A percentile compares a stretch with the other conserved stretches of the same genome.
These are phyloP conservation scores for Tethya wilhelma DNA, from an alignment of 37 sponge, comb jelly and placozoan genomes.

Conservation along the genomic window DNA sequence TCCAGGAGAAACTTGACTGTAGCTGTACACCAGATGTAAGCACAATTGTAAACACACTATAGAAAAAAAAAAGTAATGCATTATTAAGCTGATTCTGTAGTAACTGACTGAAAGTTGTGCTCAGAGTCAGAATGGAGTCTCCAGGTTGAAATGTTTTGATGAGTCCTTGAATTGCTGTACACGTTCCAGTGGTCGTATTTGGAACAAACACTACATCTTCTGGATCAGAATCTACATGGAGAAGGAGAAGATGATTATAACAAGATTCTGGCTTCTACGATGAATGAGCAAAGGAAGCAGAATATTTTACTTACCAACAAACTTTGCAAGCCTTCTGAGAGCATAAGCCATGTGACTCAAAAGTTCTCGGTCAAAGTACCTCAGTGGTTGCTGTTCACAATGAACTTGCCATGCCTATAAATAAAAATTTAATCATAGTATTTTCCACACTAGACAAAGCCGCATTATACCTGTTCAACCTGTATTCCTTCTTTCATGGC, in stretches of 20 bases:
- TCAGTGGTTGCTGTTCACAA: slow-evolving; percentile 76
- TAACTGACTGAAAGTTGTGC: slow-evolving; percentile 67
- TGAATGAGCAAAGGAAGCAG: no score
- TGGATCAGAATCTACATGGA: slow-evolving; percentile 55
- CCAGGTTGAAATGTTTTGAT: slow-evolving; percentile 29
- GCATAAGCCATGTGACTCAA: slow-evolving; percentile 64
- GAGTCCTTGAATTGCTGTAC: slow-evolving; percentile 51
- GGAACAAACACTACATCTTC: slow-evolving; percentile 75
- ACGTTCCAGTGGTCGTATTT: slow-evolving; percentile 74
- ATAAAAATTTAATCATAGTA: neutral
- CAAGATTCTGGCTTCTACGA: no score
- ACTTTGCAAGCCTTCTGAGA: slow-evolving; percentile 55
- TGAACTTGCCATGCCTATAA: slow-evolving; percentile 61
- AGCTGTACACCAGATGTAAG: no score
- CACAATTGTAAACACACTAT: no score
- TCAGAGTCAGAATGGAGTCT: slow-evolving; percentile 63
- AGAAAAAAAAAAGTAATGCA: no score
- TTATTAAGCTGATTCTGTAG: no score
- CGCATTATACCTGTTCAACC: no score
- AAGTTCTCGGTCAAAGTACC: slow-evolving; percentile 73
- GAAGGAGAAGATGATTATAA: no score
- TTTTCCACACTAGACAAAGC: no score
- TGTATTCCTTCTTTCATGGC: slow-evolving; percentile 68
- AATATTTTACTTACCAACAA: slow-evolving; percentile 47
- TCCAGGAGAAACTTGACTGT: no score